These are phyloP conservation scores for Pogona vitticeps DNA, from an alignment of 2,113 vertebrate genomes.

Conservation along the genomic window DNA sequence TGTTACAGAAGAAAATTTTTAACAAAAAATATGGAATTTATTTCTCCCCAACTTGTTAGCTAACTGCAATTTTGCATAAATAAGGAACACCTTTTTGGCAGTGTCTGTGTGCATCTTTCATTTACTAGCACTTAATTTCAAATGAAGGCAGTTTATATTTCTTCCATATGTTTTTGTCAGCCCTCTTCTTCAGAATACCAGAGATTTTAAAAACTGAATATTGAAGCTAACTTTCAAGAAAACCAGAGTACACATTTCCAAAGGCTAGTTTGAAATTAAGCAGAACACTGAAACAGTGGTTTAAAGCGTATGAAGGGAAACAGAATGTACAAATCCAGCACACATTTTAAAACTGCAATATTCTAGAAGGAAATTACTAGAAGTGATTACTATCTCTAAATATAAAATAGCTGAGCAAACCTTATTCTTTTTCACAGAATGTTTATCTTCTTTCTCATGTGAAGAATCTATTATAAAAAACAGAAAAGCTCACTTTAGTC, in stretches of 20 bases:
- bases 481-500: not conserved
- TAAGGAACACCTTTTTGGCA: no score
- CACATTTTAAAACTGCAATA: not conserved
- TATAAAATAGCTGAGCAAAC: constrained; percentile 73
- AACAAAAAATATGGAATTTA: not conserved
- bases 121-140: no score
- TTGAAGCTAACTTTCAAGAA: not conserved
- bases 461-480: constrained; percentile 63
- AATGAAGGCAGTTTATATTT: no score
- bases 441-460: constrained; percentile 64
- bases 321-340: not conserved
- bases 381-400: not conserved
- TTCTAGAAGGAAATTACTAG: not conserved
- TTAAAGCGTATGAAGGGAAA: not conserved
- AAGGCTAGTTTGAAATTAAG: not conserved
- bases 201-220: not conserved
- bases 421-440: constrained; percentile 81
- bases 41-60: no score
- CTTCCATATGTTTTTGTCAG: not conserved
- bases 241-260: not conserved
- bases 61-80: no score
- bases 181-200: not conserved
- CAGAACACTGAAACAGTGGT: not conserved
- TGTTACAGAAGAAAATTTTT: not conserved
- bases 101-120: no score